Evolutionary conservation across 2,888 invertebrate genomes (phyloP), one percentile per base, ranked within the genome.

Genomic region (Drosophila prostipennis): DNA sequence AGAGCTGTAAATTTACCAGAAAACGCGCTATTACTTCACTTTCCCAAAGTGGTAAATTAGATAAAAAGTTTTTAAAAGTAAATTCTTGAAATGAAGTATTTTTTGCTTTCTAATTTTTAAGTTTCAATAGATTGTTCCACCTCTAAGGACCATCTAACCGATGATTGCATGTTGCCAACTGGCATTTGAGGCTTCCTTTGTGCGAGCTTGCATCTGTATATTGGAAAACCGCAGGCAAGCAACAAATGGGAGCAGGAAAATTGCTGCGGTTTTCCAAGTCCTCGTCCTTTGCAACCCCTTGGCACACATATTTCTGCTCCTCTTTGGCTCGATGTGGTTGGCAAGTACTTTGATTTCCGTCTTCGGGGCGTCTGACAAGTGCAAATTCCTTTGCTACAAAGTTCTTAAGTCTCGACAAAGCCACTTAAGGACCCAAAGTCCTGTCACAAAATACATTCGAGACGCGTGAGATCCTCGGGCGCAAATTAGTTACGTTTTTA

Each of bases 401-500:
- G 43, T 57, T 49, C 11, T 14, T 49, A 68, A 39, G 68, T 46
- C 55, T 54, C 34, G 54, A 19, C 64, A 54, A 68, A 68, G 55
- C 55, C 64, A 68, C 68, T 68, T 43, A 39, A 68, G 68, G 55
- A 55, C 42, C 29, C 23, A 14, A 42, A 65, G 63, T 37, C 68
- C 68, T 52, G 67, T 69, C 29, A 49, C 37, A 53, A 76, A 72
- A 61, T 46, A 48, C 69, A 52, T 57, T 49, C 37, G 63, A 61
- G 77, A 46, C 32, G 51, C 52, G 34, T 54, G 48, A 46, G 61
- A 51, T 69, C 77, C 74, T 74, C 64, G 71, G 74, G 69, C 61
- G 53, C 69, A 79, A 81, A 87, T 82, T 87, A 82, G 81, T 68
- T 60, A 61, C 68, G 61, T 77, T 85, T 85, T 85, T 75, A 81